Evolutionary conservation across 1,140 invertebrate species (phyloP).

Genomic region (Drosophila prosaltans): DNA sequence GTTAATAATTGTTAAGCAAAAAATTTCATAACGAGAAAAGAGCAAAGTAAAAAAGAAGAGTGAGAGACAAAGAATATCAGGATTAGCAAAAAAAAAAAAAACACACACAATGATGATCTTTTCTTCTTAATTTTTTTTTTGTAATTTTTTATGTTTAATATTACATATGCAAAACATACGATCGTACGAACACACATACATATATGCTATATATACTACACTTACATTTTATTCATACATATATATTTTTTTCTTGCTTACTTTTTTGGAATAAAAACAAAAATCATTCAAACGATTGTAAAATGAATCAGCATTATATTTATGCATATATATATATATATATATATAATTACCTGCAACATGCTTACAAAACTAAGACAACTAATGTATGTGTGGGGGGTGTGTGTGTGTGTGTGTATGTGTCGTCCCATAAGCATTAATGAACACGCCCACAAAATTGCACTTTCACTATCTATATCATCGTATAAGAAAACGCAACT

Average conservation of each 20-base stretch:
- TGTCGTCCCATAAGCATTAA: neutral
- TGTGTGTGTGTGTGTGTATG: neutral
- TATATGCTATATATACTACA: conserved; percentile 16
- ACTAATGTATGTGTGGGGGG: conserved; percentile 47
- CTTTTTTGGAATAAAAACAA: conserved; percentile 24
- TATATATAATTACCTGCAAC: conserved; percentile 53
- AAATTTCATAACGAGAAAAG: neutral
- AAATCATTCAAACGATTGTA: conserved; percentile 73
- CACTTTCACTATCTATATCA: neutral
- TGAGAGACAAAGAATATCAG: conserved; percentile 5
- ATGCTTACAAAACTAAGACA: conserved; percentile 37
- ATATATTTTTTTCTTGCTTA: conserved; percentile 8
- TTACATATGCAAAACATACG: conserved; percentile 14
- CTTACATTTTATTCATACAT: conserved; percentile 6
- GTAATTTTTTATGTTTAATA: conserved; percentile 6
- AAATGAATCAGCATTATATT: conserved; percentile 64
- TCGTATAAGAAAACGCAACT: too few relatives aligned
- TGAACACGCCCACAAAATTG: neutral
- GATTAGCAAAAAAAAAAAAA: neutral
- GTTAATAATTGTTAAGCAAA: conserved; percentile 9
- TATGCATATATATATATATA: conserved; percentile 46
- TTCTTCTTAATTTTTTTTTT: neutral
- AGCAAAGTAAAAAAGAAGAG: conserved; percentile 18
- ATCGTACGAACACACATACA: conserved; percentile 8
- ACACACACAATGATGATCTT: too few relatives aligned